A percentile compares a stretch with the other conserved stretches of the same genome.
Evolutionary conservation across 2,888 invertebrate genomes (phyloP).

Genomic region (Choreutis nemorana): DNA sequence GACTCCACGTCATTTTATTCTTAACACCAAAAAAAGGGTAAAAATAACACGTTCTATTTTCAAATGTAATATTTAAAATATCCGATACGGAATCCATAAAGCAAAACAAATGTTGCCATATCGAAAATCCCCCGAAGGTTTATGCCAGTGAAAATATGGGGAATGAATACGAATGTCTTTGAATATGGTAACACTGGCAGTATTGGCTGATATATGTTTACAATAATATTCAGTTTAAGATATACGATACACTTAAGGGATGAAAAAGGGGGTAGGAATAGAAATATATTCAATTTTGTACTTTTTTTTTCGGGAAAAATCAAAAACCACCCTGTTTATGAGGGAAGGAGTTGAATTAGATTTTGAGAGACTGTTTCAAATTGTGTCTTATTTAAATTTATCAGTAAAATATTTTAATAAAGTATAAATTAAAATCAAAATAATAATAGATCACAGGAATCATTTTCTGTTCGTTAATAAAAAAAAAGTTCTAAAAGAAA

Average conservation of each 20-base stretch:
- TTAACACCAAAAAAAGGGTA: too few relatives aligned
- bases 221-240: slow-evolving; percentile 3
- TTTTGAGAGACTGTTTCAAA: too few relatives aligned
- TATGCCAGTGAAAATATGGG: slow-evolving; percentile 19
- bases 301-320: too few relatives aligned
- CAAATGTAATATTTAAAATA: background rate
- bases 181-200: slow-evolving; percentile 22
- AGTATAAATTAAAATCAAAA: too few relatives aligned
- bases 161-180: slow-evolving; percentile 38
- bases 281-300: slow-evolving; percentile 4
- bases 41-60: background rate
- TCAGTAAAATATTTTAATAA: too few relatives aligned
- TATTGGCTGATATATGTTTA: slow-evolving; percentile 4
- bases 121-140: slow-evolving; percentile 19
- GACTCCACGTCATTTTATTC: too few relatives aligned
- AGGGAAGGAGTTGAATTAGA: too few relatives aligned
- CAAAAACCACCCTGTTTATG: too few relatives aligned
- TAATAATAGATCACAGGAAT: too few relatives aligned
- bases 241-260: slow-evolving; percentile 26
- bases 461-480: too few relatives aligned
- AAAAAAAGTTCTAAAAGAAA: too few relatives aligned
- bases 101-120: slow-evolving; percentile 6
- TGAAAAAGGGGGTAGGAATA: slow-evolving; percentile 22
- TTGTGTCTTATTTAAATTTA: too few relatives aligned
- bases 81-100: background rate